These are phyloP conservation scores for Euthynnus affinis DNA, from an alignment of 2,797 vertebrate species.

Conservation along the genomic window DNA sequence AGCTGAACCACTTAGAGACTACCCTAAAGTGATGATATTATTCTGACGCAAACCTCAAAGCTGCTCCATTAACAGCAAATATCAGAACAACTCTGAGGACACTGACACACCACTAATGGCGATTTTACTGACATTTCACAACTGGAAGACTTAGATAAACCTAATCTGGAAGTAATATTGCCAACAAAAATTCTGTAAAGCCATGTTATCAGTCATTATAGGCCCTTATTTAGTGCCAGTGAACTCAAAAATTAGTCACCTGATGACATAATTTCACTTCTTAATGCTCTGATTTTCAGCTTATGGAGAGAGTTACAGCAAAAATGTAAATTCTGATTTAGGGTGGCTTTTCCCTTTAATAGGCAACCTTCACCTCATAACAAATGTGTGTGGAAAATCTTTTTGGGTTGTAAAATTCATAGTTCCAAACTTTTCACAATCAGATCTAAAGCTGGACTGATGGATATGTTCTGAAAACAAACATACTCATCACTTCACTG, in stretches of 20 bases:
- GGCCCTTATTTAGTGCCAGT: neutral
- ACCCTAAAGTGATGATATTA: too few relatives aligned
- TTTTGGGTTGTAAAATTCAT: neutral
- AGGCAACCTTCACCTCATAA: accelerated
- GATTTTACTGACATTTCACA: neutral
- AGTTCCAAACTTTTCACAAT: conserved; percentile 40
- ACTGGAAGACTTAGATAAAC: too few relatives aligned
- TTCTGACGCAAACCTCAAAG: too few relatives aligned
- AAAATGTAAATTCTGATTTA: conserved; percentile 15
- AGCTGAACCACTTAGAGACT: too few relatives aligned
- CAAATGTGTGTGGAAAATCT: neutral
- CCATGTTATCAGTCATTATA: neutral
- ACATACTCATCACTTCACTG: conserved; percentile 12
- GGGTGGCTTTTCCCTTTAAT: conserved; percentile 16
- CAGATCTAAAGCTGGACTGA: neutral
- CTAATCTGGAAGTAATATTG: too few relatives aligned
- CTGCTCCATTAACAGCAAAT: too few relatives aligned
- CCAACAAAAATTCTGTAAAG: too few relatives aligned
- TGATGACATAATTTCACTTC: too few relatives aligned
- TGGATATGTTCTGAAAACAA: conserved; percentile 28
- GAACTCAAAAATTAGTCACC: too few relatives aligned
- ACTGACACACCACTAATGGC: too few relatives aligned
- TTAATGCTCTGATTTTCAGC: too few relatives aligned
- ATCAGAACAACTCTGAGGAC: too few relatives aligned
- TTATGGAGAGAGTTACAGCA: neutral